phyloP scores from a whole-genome alignment of 2,797 vertebrate genomes.

The Podarcis siculus region DNA sequence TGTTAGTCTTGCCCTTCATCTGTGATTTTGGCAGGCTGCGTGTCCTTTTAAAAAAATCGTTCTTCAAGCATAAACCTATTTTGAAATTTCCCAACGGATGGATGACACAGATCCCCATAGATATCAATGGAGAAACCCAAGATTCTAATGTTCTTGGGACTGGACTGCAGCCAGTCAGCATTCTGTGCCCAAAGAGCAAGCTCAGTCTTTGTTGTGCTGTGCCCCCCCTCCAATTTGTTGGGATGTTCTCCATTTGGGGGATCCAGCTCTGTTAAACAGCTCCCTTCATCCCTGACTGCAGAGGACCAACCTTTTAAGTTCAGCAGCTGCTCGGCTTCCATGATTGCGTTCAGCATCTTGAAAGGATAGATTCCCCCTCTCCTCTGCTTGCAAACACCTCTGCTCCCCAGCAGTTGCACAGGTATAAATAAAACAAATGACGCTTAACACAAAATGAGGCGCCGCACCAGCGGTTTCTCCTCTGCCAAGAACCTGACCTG shows the following conservation, averaged over 20 bases:
- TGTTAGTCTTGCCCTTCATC: background rate
- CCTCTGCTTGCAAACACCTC: background rate
- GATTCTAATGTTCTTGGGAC: too few species aligned
- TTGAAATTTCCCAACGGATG: too few species aligned
- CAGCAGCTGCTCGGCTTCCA: background rate
- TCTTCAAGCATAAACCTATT: background rate
- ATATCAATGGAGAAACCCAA: too few species aligned
- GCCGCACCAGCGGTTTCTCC: background rate
- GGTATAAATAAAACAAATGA: slow-evolving; percentile 18
- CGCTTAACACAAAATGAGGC: background rate
- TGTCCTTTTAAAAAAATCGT: background rate
- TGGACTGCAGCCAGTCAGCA: too few species aligned
- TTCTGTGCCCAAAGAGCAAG: too few species aligned
- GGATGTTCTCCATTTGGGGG: too few species aligned
- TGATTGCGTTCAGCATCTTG: background rate
- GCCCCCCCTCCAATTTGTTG: too few species aligned
- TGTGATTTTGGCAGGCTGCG: background rate
- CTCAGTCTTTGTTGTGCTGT: background rate
- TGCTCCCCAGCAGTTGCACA: background rate
- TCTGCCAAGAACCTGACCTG: background rate
- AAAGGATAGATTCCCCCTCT: background rate
- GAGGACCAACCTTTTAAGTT: background rate
- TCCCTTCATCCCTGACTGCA: background rate
- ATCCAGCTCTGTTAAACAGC: background rate
- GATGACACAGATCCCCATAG: too few species aligned